Percentiles rank a stretch among this genome's conserved stretches.
These are phyloP conservation scores for Eugnorisma glareosa DNA, from an alignment of 2,888 invertebrate genomes.

Conservation along the genomic window DNA sequence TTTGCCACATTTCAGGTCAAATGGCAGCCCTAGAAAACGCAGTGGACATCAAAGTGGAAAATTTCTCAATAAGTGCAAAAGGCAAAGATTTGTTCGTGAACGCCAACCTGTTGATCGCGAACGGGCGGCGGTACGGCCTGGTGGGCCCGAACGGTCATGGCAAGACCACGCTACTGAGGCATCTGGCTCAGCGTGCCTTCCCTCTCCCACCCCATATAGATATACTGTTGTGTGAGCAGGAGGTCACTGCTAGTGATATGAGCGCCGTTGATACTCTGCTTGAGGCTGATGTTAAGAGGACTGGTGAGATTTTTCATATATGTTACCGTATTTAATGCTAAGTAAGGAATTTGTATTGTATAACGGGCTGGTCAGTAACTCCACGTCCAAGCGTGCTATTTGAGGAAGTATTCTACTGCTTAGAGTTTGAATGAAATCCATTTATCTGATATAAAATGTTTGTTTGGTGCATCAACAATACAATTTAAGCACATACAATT, in stretches of 20 bases:
- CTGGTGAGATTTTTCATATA: constrained; percentile 80
- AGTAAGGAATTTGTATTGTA: not conserved
- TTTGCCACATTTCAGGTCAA: constrained; percentile 87
- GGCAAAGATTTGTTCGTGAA: constrained; percentile 99
- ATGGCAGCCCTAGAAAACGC: constrained; percentile 96
- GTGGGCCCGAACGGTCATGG: constrained; percentile 99
- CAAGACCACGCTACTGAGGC: constrained; percentile 98
- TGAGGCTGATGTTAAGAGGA: constrained; percentile 97
- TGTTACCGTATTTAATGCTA: not conserved
- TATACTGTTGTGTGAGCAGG: constrained; percentile 99
- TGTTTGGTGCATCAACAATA: not conserved
- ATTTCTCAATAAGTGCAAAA: constrained; percentile 99
- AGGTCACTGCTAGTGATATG: constrained; percentile 98
- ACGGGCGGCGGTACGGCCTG: constrained; percentile 98
- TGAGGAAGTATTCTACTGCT: not conserved
- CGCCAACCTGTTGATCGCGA: constrained; percentile 97
- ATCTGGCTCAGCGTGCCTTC: constrained; percentile 97
- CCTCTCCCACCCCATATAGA: constrained; percentile 98
- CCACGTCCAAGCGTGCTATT: not conserved
- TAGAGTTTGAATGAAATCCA: not conserved
- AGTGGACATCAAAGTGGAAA: constrained; percentile 99
- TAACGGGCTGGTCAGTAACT: not conserved
- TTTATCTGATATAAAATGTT: not conserved
- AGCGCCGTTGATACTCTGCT: constrained; percentile 98
- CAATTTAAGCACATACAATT: not conserved